Percentiles rank a stretch among this genome's conserved stretches.
Conservation (phyloP, 2,888 invertebrate species). For the Sarcophaga subvicina region DNA sequence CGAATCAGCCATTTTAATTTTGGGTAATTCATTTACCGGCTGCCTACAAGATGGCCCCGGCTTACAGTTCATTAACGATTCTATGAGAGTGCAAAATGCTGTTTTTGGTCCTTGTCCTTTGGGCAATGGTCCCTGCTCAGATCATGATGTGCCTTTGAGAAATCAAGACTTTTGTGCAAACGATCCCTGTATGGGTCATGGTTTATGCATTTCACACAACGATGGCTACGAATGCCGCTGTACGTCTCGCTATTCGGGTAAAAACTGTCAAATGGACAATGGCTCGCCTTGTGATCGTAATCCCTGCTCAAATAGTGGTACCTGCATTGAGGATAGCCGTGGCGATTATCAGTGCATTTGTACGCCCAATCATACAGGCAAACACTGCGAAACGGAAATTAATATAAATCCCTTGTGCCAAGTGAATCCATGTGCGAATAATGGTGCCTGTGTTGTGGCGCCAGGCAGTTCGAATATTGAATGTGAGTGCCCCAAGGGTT, state of each 20-base stretch:
- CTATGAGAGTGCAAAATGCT: slow-evolving; percentile 86
- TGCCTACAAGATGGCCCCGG: slow-evolving; percentile 94
- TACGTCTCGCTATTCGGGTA: slow-evolving; percentile 91
- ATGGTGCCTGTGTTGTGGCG: slow-evolving; percentile 88
- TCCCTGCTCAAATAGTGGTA: slow-evolving; percentile 89
- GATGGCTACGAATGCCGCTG: slow-evolving; percentile 93
- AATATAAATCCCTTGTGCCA: slow-evolving; percentile 88
- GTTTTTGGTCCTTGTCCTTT: slow-evolving; percentile 90
- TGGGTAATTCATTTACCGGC: slow-evolving; percentile 91
- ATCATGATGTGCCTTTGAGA: slow-evolving; percentile 83
- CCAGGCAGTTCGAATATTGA: slow-evolving; percentile 83
- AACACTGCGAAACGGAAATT: slow-evolving; percentile 88
- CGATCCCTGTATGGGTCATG: slow-evolving; percentile 92
- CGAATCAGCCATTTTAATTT: slow-evolving; percentile 88
- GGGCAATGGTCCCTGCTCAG: slow-evolving; percentile 86
- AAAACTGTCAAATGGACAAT: slow-evolving; percentile 92
- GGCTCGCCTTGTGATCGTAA: slow-evolving; percentile 88
- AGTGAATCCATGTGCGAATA: slow-evolving; percentile 90
- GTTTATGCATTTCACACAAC: slow-evolving; percentile 88
- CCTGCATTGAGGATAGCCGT: slow-evolving; percentile 86
- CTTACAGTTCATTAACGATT: slow-evolving; percentile 87
- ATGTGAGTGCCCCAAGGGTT: slow-evolving; percentile 85
- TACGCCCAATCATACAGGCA: slow-evolving; percentile 86
- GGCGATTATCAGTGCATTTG: slow-evolving; percentile 90
- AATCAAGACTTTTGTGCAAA: slow-evolving; percentile 86